Base-by-base conservation (phyloP, 30 jellyfish, hydroid and myxozoan species). In the Pseudorhiza aurosa region DNA sequence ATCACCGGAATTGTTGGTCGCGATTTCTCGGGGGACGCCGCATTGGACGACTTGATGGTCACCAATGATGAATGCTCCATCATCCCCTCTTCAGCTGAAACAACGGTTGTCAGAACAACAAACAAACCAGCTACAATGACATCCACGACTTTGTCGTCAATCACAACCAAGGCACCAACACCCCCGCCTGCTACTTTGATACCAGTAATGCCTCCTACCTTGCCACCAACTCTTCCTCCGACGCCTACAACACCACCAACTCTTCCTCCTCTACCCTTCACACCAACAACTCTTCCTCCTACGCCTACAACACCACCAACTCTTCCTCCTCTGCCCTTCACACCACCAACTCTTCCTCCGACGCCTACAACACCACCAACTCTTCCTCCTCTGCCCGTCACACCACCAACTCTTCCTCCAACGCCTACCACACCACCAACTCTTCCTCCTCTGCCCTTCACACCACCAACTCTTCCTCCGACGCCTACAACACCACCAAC, bases 11-110 rank as follows among this genome's bases (percentile, higher is more conserved):
- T 39, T 2, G 49, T 58, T 28, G 96, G 96, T 5, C 9, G 31
- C 12, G 91, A 64, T 42, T 74, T 11, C 33, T 77, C 85, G 2
- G 87, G 96, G 8, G 96, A 86, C 55, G 85, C 85, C 12, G 91
- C 96, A 8, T 55, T 86, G 26, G 96, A 86, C 68, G 88, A 86
- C 36, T 51, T 75, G 36, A 27, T 25, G 2, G 30, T 86, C 32
- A 37, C 44, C 19, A 69, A 49, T 22, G 72, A 56, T 19, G 53
- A 24, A 14, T 86, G 96, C 55, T 55, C 9, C 4, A 17, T 62
- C 15, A 27, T 32, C 47, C 96, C 96, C 1, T 27, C 35, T 21
- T 57, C 21, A 28, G 89, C 96, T 7, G n/a, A 19, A 15, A 76
- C 95, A 21, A 33, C 72, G 1, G 53, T 10, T 6, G 65, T 26